Base-by-base conservation (phyloP, 1,140 invertebrate species). In the Eriosoma lanigerum region DNA sequence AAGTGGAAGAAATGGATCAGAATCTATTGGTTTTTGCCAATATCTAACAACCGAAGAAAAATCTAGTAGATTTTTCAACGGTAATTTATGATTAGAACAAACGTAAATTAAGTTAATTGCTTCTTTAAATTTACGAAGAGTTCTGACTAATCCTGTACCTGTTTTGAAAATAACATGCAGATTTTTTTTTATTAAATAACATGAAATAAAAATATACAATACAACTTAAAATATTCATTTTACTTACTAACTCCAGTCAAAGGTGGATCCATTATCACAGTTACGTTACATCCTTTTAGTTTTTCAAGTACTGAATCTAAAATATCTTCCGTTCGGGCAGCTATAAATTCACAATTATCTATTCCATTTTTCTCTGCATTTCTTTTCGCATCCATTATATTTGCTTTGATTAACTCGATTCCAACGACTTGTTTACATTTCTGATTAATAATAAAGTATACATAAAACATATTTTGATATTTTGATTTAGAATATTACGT, bases 231-330 rank as follows among this genome's bases (percentile, higher is more conserved):
- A 32, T 29, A 52, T 29, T 17, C 52, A 29, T 29, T 52, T 72
- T 1, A 52, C 91, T 90, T 87, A 93, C 92, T 94, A 82, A 98
- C 86, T 19, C 96, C 96, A 81, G 93, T 92, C 84, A 97, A 88
- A 0, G 97, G 97, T 21, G 97, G 97, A 89, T 99, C 97, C 1
- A 99, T 92, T 54, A 99, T 89, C 5, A 96, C 96, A 48, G 97
- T 89, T 19, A 97, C 88, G 82, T 92, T 89, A 46, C 82, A 81
- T 21, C 73, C 81, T 3, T 86, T 83, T 0, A 89, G 87, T 83
- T 90, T 86, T 8, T 88, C 88, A 83, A 92, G 88, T 26, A 96
- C 90, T 4, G 90, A 88, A 2, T 89, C 88, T 82, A 98, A 89
- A 48, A 94, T 90, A 84, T 96, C 92, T 87, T 99, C 96, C 4